Evolutionary conservation across 2,113 vertebrate genomes (phyloP).

Genomic region (Trachemys scripta): DNA sequence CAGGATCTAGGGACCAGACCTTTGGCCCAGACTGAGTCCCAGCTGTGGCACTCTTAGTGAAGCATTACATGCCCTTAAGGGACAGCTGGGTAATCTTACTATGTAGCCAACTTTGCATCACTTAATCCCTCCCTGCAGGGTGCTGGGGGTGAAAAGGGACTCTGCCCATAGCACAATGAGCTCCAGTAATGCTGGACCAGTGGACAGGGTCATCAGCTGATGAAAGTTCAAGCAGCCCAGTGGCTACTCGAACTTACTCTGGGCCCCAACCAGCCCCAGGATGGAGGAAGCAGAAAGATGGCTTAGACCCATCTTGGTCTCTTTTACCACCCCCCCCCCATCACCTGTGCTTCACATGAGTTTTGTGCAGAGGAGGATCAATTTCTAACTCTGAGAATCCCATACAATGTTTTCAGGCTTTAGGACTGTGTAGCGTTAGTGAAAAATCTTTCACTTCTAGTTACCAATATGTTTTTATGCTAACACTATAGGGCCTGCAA

Average conservation of each 20-base stretch:
- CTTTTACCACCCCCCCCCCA: background rate
- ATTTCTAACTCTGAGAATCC: background rate
- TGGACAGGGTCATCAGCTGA: accelerated
- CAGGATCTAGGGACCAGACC: background rate
- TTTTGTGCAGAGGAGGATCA: accelerated
- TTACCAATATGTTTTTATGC: background rate
- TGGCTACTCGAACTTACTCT: background rate
- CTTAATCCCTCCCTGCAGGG: background rate
- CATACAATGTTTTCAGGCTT: background rate
- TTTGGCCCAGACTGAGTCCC: background rate
- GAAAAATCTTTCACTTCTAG: background rate
- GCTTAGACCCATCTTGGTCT: background rate
- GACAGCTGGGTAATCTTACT: background rate
- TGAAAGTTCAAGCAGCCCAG: background rate
- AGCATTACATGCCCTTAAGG: too few species aligned
- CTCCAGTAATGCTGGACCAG: background rate
- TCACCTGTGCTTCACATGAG: background rate
- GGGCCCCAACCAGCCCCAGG: accelerated
- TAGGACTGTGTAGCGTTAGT: background rate
- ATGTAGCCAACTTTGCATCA: background rate
- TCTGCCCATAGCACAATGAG: accelerated
- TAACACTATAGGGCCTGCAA: background rate
- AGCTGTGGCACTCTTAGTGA: too few species aligned
- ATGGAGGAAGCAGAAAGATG: background rate
- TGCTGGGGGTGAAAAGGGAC: accelerated